Percentiles rank a stretch among this genome's conserved stretches.
Conservation (phyloP, 2,113 vertebrate genomes). For the Saguinus imperator region DNA sequence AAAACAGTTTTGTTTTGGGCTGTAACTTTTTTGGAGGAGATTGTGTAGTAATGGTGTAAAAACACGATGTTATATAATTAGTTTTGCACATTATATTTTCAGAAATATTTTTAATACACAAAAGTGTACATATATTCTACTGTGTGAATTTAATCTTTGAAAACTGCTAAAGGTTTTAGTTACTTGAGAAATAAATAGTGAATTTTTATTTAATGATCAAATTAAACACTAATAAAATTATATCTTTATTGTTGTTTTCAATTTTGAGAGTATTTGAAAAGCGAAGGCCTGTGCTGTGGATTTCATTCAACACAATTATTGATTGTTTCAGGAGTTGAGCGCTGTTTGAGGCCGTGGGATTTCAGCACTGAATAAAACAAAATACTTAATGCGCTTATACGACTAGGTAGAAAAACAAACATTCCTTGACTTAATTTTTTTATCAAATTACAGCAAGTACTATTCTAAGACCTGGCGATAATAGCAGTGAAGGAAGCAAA, state of each 20-base stretch:
- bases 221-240: constrained; percentile 14
- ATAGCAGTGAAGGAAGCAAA: background rate
- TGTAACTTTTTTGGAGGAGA: background rate
- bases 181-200: constrained; percentile 16
- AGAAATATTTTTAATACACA: background rate
- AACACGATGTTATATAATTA: background rate
- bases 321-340: background rate
- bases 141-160: constrained; percentile 13
- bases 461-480: background rate
- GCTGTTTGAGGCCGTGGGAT: background rate
- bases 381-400: background rate
- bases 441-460: background rate
- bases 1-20: constrained; percentile 14
- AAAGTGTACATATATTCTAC: background rate
- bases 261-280: constrained; percentile 43
- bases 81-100: background rate
- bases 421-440: background rate
- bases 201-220: constrained; percentile 10
- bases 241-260: background rate
- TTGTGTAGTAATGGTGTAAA: background rate
- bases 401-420: background rate
- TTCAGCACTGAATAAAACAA: background rate
- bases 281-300: background rate
- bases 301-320: background rate
- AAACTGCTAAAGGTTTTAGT: background rate